phyloP scores from a whole-genome alignment of 2,888 invertebrate genomes.

The Drosophila nigritarsus region DNA sequence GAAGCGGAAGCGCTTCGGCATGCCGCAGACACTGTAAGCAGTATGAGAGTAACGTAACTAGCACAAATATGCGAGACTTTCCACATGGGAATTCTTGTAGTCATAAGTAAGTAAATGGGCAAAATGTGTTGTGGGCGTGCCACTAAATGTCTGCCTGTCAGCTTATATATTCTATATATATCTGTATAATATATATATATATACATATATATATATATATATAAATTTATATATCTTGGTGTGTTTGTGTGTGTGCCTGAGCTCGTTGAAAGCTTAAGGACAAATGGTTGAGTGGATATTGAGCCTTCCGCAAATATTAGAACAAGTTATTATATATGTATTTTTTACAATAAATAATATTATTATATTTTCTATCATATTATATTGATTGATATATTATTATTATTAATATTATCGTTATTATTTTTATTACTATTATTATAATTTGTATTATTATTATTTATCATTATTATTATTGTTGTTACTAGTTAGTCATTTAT shows the following conservation, averaged over 20 bases:
- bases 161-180: not conserved
- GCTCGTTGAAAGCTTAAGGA: slow-evolving; percentile 1
- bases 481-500: slow-evolving; percentile 5
- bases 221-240: not conserved
- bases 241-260: not conserved
- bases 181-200: not conserved
- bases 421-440: slow-evolving; percentile 1
- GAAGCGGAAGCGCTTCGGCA: slow-evolving; percentile 19
- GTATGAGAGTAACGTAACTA: slow-evolving; percentile 43
- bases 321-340: not conserved
- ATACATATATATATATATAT: not conserved
- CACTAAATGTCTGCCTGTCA: slow-evolving; percentile 4
- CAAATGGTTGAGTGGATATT: slow-evolving; percentile 1
- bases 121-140: slow-evolving; percentile 19
- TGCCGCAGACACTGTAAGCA: slow-evolving; percentile 48
- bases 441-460: not conserved
- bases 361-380: not conserved
- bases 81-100: slow-evolving; percentile 40
- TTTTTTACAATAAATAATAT: not conserved
- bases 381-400: not conserved
- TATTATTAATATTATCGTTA: not conserved
- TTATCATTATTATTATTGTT: slow-evolving; percentile 4
- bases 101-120: slow-evolving; percentile 23
- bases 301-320: slow-evolving; percentile 1
- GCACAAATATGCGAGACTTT: slow-evolving; percentile 50